These are phyloP conservation scores for Caenorhabditis doughertyi DNA, from an alignment of 2,888 invertebrate genomes.

Conservation along the genomic window DNA sequence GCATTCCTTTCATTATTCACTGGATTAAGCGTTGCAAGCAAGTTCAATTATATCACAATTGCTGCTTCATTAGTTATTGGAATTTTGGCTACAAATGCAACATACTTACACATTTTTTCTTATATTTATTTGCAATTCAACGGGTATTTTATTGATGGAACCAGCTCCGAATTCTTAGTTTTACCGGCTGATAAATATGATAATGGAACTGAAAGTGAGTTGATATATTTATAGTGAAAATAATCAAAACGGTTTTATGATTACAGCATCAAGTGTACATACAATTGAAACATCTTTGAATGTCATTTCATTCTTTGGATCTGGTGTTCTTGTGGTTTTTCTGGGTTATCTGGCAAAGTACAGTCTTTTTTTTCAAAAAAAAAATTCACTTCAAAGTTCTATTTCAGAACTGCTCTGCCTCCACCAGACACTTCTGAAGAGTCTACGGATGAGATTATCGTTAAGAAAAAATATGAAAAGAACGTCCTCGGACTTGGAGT, in stretches of 20 bases:
- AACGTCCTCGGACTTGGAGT: slow-evolving; percentile 38
- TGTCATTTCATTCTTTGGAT: slow-evolving; percentile 46
- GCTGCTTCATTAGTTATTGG: slow-evolving; percentile 51
- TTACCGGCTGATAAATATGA: slow-evolving; percentile 57
- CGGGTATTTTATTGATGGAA: slow-evolving; percentile 59
- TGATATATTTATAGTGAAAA: neutral
- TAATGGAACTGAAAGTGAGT: slow-evolving; percentile 58
- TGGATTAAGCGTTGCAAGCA: slow-evolving; percentile 49
- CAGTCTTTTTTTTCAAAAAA: neutral
- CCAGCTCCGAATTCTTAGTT: slow-evolving; percentile 43
- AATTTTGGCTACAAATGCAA: slow-evolving; percentile 55
- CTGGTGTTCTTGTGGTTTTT: slow-evolving; percentile 45
- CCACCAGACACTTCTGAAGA: slow-evolving; percentile 50
- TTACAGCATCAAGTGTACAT: slow-evolving; percentile 62
- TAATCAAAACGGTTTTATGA: neutral
- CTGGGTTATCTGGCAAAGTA: slow-evolving; percentile 35
- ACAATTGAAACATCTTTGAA: slow-evolving; percentile 57
- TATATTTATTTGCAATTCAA: slow-evolving; percentile 56
- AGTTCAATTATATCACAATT: slow-evolving; percentile 58
- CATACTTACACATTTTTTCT: slow-evolving; percentile 61
- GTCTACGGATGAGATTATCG: slow-evolving; percentile 4
- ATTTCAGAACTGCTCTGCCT: slow-evolving; percentile 31
- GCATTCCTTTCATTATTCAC: slow-evolving; percentile 58
- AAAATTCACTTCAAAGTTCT: neutral
- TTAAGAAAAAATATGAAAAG: slow-evolving; percentile 32